Percentiles rank a stretch among this genome's conserved stretches.
These are phyloP conservation scores for Drosophila birchii DNA, from an alignment of 2,888 invertebrate species.

Conservation along the genomic window DNA sequence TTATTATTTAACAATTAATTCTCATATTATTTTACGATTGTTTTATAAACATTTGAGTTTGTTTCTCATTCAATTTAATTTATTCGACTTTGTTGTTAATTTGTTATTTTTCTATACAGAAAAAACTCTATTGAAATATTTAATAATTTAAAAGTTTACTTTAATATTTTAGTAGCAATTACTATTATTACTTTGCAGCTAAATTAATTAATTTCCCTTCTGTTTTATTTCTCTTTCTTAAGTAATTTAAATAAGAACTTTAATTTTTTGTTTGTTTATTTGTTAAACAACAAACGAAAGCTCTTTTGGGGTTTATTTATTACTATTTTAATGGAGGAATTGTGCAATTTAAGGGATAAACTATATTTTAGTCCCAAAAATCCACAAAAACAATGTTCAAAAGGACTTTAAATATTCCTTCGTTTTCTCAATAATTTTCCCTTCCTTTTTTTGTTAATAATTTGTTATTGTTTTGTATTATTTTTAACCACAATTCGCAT, in stretches of 20 bases:
- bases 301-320: neutral
- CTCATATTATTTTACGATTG: neutral
- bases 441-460: neutral
- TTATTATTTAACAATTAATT: neutral
- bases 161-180: neutral
- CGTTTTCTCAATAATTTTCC: neutral
- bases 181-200: neutral
- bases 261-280: neutral
- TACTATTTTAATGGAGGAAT: neutral
- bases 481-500: neutral
- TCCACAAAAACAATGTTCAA: neutral
- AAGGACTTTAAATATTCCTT: neutral
- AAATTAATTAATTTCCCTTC: neutral
- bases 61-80: neutral
- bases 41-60: too few species aligned
- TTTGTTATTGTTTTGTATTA: neutral
- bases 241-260: neutral
- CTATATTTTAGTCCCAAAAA: neutral
- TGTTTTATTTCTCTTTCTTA: neutral
- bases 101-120: neutral
- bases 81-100: neutral
- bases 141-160: neutral
- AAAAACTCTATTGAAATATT: neutral
- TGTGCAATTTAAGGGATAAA: neutral
- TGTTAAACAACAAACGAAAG: neutral